phyloP scores from a whole-genome alignment of 2,797 vertebrate species.

The Rhinichthys osculus region DNA sequence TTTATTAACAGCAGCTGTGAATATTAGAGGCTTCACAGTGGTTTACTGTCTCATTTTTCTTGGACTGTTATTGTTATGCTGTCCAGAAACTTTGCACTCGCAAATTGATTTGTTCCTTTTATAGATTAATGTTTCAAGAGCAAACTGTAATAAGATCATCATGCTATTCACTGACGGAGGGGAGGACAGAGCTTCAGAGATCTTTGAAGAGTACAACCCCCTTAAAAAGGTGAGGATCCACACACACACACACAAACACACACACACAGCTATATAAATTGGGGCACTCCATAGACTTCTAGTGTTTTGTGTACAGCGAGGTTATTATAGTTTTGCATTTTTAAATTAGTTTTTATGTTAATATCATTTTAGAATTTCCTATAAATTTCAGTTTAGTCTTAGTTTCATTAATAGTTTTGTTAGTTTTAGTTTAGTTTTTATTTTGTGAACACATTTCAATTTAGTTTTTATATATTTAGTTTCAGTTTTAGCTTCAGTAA shows the following conservation, averaged over 20 bases:
- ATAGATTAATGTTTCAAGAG: constrained; percentile 87
- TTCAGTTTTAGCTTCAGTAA: too few relatives aligned
- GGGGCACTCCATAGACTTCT: background rate
- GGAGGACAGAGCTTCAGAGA: constrained; percentile 93
- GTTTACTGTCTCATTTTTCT: background rate
- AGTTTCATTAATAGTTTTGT: too few relatives aligned
- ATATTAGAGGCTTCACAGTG: background rate
- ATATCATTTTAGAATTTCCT: too few relatives aligned
- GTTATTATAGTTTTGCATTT: too few relatives aligned
- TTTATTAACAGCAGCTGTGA: background rate
- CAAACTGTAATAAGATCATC: constrained; percentile 98
- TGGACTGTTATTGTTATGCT: background rate
- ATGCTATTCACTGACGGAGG: constrained; percentile 99
- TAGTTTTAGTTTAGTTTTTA: too few relatives aligned
- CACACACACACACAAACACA: background rate
- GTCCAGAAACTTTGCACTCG: background rate
- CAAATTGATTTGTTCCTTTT: constrained; percentile 11
- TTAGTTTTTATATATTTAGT: too few relatives aligned
- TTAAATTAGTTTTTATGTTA: too few relatives aligned
- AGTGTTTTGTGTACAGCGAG: background rate
- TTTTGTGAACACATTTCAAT: too few relatives aligned
- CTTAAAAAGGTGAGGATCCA: constrained; percentile 83
- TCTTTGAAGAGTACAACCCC: constrained; percentile 89
- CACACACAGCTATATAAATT: background rate
- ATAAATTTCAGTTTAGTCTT: too few relatives aligned